Conservation (phyloP, 1,140 invertebrate genomes). For the Drosophila tropicalis region DNA sequence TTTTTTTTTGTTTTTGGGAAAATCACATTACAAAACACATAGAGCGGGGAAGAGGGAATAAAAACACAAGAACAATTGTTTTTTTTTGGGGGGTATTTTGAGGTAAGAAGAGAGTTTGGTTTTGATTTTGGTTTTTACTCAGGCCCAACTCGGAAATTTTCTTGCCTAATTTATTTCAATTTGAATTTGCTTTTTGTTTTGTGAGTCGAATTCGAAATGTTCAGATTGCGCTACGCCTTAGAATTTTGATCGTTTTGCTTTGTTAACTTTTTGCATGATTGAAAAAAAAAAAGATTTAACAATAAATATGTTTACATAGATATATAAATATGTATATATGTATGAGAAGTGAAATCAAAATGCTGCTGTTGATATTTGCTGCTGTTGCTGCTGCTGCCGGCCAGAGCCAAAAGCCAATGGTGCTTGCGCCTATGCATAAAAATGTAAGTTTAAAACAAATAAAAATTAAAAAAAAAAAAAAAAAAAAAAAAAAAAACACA, state of each 20-base stretch:
- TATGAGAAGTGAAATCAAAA: slow-evolving; percentile 50
- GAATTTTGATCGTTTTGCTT: slow-evolving; percentile 76
- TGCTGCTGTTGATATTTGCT: slow-evolving; percentile 32
- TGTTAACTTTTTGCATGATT: slow-evolving; percentile 74
- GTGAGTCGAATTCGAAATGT: slow-evolving; percentile 64
- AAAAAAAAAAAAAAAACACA: slow-evolving; percentile 16
- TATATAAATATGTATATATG: slow-evolving; percentile 18
- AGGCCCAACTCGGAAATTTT: slow-evolving; percentile 61
- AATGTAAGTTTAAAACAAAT: slow-evolving; percentile 50
- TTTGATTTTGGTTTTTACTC: slow-evolving; percentile 26
- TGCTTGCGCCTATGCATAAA: slow-evolving; percentile 66
- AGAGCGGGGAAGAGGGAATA: slow-evolving; percentile 47
- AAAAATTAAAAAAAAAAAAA: slow-evolving; percentile 52
- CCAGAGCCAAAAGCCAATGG: slow-evolving; percentile 39
- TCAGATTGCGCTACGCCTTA: slow-evolving; percentile 46
- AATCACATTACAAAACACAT: slow-evolving; percentile 74
- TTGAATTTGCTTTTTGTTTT: slow-evolving; percentile 34
- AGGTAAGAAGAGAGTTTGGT: slow-evolving; percentile 29
- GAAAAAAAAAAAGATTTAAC: slow-evolving; percentile 38
- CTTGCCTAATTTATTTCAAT: neutral
- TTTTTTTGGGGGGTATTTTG: slow-evolving; percentile 26
- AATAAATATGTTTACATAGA: slow-evolving; percentile 15
- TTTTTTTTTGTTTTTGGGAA: slow-evolving; percentile 28
- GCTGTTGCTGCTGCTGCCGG: slow-evolving; percentile 48
- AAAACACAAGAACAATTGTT: slow-evolving; percentile 63